Percentiles rank a stretch among this genome's conserved stretches.
phyloP scores from a whole-genome alignment of 2,113 vertebrate species.

The Saccopteryx leptura region DNA sequence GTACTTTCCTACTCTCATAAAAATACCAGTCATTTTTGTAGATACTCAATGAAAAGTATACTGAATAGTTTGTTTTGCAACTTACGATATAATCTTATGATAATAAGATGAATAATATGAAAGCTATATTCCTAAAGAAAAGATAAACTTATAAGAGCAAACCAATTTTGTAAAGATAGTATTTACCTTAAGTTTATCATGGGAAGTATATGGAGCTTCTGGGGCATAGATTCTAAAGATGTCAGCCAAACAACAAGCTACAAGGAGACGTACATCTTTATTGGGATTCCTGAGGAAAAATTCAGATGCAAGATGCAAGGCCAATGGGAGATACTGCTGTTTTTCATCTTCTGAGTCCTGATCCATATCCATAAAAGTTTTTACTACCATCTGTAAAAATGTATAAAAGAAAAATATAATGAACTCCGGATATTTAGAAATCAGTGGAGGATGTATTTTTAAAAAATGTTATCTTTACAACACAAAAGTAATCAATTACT shows the following conservation, averaged over 20 bases:
- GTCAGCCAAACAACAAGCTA: conserved; percentile 99
- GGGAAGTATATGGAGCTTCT: conserved; percentile 99
- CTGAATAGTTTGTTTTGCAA: conserved; percentile 5
- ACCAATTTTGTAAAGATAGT: background rate
- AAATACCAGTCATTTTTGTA: background rate
- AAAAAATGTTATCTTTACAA: background rate
- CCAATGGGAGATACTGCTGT: conserved; percentile 98
- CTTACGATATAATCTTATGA: conserved; percentile 27
- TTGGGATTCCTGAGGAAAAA: conserved; percentile 99
- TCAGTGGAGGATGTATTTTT: background rate
- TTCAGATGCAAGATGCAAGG: conserved; percentile 98
- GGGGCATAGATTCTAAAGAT: conserved; percentile 99
- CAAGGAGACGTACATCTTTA: conserved; percentile 98
- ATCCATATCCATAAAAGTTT: conserved; percentile 99
- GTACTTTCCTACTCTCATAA: background rate
- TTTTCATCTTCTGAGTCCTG: conserved; percentile 99
- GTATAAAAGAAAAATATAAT: conserved; percentile 56
- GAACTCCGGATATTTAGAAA: conserved; percentile 54
- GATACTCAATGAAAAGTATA: conserved; percentile 28
- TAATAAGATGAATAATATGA: conserved; percentile 17
- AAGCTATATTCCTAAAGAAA: background rate
- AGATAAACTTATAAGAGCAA: conserved; percentile 47
- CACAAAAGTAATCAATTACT: background rate
- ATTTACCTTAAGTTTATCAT: conserved; percentile 99
- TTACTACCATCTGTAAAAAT: conserved; percentile 97